Base-by-base conservation (phyloP, 2,888 invertebrate genomes). In the Clivina fossor region DNA sequence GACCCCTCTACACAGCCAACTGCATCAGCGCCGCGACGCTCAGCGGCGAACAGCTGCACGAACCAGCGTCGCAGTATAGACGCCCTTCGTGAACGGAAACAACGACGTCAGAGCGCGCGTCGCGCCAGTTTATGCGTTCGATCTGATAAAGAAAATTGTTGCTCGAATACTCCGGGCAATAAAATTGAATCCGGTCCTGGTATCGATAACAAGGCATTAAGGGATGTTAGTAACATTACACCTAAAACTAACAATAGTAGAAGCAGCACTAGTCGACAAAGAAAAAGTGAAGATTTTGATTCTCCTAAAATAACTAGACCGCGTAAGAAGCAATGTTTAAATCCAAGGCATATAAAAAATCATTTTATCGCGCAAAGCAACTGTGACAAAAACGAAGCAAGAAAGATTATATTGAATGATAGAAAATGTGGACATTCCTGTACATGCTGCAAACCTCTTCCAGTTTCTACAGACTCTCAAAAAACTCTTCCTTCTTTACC, bases 151-250 rank as follows among this genome's bases (percentile, higher is more conserved):
- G 82, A 82, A 60, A 82, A 81, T 63, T 79, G 79, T 62, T 82
- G 75, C 59, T 80, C 78, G 65, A 80, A 81, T 61, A 80, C 81
- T 2, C 81, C 80, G 18, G 80, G 80, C 56, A 82, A 81, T 68
- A 68, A 69, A 9, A 56, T 64, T 4, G 66, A 75, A 18, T 66
- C 66, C 32, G 58, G 62, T 44, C 61, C 63, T 41, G 67, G 64
- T 30, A 63, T 63, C 20, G 80, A 79, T 61, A 76, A 70, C 1
- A 63, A 73, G 49, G 77, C 76, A 7, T 69, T 82, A 0, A 77
- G 81, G 69, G 82, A 83, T 66, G 80, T 82, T 5, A 82, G 82
- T 64, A 83, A 82, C 64, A 74, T 82, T n/a, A 81, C 82, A 2
- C 81, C 82, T 1, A 80, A 30, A n/a, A 32, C 28, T 13, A 16